phyloP scores from a whole-genome alignment of 2,888 invertebrate genomes.

The Diplazon laetatorius region DNA sequence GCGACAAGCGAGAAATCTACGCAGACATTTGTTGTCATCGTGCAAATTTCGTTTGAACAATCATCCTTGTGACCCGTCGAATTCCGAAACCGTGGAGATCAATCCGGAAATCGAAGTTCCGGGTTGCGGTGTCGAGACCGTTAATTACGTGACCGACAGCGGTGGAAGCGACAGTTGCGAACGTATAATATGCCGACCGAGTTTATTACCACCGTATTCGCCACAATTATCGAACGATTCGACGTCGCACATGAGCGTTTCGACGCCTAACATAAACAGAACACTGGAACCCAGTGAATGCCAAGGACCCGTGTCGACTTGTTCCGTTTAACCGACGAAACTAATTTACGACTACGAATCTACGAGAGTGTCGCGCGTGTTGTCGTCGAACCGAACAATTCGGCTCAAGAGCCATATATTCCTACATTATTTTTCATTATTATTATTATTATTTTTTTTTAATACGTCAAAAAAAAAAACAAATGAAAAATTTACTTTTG shows the following conservation, averaged over 20 bases:
- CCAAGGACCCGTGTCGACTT: conserved; percentile 14
- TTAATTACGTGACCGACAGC: conserved; percentile 74
- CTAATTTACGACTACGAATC: not conserved
- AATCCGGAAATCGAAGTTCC: conserved; percentile 78
- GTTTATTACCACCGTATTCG: conserved; percentile 76
- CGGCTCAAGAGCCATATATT: too few relatives aligned
- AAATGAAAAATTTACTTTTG: too few relatives aligned
- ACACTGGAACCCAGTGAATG: conserved; percentile 68
- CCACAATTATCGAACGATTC: conserved; percentile 74
- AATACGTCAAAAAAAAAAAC: too few relatives aligned
- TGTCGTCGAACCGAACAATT: conserved; percentile 14
- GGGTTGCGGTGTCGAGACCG: conserved; percentile 67
- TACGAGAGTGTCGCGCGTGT: not conserved
- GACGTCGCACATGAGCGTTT: conserved; percentile 76
- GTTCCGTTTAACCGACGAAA: conserved; percentile 19
- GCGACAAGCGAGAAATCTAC: conserved; percentile 85
- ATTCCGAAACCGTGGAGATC: conserved; percentile 76
- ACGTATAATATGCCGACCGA: conserved; percentile 80
- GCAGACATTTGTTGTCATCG: conserved; percentile 84
- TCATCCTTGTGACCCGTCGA: conserved; percentile 69
- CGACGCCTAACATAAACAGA: conserved; percentile 79
- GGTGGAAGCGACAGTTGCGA: conserved; percentile 76
- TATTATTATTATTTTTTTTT: not conserved
- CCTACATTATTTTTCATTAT: too few relatives aligned
- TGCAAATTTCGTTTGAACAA: conserved; percentile 81